Percentiles rank a stretch among this genome's conserved stretches.
Conservation (phyloP, 2,113 vertebrate species). For the Anolis sagrei region DNA sequence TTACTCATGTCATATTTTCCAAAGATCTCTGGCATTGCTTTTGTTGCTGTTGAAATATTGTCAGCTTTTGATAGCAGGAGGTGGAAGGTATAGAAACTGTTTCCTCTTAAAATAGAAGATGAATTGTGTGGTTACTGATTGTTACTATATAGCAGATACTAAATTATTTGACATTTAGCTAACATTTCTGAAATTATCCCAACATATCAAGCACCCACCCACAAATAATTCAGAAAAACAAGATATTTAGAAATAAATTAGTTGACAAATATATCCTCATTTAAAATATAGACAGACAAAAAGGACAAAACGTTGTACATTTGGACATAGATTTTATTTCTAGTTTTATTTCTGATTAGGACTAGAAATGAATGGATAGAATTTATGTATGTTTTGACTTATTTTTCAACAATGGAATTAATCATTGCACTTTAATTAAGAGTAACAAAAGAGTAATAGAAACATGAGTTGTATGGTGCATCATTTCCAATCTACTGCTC, state of each 20-base stretch:
- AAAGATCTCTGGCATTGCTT: background rate
- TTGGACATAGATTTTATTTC: too few species aligned
- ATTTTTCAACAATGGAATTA: too few species aligned
- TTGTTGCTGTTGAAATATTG: background rate
- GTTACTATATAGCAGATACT: background rate
- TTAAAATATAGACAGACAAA: background rate
- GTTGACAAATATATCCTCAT: background rate
- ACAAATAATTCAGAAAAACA: background rate
- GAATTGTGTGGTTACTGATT: too few species aligned
- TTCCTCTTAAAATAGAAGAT: background rate
- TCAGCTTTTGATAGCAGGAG: background rate
- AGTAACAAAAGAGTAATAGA: too few species aligned
- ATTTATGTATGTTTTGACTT: background rate
- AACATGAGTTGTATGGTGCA: too few species aligned
- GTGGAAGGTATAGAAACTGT: background rate
- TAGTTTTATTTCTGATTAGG: too few species aligned
- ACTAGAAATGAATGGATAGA: too few species aligned
- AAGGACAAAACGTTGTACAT: too few species aligned
- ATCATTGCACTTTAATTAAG: too few species aligned
- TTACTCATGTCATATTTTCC: background rate
- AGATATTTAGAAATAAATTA: background rate
- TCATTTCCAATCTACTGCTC: too few species aligned
- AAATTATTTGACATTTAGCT: background rate
- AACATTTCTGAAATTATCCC: conserved; percentile 3
- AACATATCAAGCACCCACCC: background rate